Percentiles rank a stretch among this genome's conserved stretches.
Evolutionary conservation across 2,113 vertebrate genomes (phyloP).

Genomic region (Stercorarius parasiticus): DNA sequence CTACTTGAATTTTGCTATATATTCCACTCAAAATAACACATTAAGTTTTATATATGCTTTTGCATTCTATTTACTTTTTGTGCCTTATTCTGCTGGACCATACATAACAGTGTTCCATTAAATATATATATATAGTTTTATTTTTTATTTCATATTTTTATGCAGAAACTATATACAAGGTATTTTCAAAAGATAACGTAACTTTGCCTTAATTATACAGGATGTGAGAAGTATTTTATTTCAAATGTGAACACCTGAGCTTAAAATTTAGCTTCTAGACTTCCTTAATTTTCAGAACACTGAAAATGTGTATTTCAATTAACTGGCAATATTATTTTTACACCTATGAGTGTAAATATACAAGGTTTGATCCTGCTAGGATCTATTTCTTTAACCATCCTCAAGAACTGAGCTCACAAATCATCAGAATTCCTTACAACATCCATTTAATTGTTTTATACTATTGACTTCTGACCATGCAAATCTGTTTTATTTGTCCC

Average conservation of each 20-base stretch:
- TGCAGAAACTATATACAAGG: slow-evolving; percentile 56
- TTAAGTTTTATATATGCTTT: slow-evolving; percentile 61
- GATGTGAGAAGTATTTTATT: slow-evolving; percentile 50
- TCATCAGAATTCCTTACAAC: not conserved
- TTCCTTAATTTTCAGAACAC: slow-evolving; percentile 37
- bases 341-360: slow-evolving; percentile 24
- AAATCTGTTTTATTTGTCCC: not conserved
- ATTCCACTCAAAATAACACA: slow-evolving; percentile 53
- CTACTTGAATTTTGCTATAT: slow-evolving; percentile 66
- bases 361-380: slow-evolving; percentile 49
- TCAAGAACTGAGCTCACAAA: slow-evolving; percentile 6
- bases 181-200: slow-evolving; percentile 66
- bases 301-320: slow-evolving; percentile 42
- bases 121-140: slow-evolving; percentile 56
- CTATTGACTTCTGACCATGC: not conserved
- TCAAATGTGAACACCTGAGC: slow-evolving; percentile 47
- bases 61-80: slow-evolving; percentile 67
- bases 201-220: slow-evolving; percentile 66
- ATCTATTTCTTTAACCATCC: slow-evolving; percentile 14
- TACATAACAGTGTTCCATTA: slow-evolving; percentile 50
- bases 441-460: not conserved
- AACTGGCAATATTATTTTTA: slow-evolving; percentile 46
- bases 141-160: slow-evolving; percentile 71
- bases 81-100: slow-evolving; percentile 69
- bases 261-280: slow-evolving; percentile 24